Percentiles rank a stretch among this genome's conserved stretches.
phyloP scores from a whole-genome alignment of 30 jellyfish, hydroid and myxozoan species.

The Chrysaora quinquecirrha region DNA sequence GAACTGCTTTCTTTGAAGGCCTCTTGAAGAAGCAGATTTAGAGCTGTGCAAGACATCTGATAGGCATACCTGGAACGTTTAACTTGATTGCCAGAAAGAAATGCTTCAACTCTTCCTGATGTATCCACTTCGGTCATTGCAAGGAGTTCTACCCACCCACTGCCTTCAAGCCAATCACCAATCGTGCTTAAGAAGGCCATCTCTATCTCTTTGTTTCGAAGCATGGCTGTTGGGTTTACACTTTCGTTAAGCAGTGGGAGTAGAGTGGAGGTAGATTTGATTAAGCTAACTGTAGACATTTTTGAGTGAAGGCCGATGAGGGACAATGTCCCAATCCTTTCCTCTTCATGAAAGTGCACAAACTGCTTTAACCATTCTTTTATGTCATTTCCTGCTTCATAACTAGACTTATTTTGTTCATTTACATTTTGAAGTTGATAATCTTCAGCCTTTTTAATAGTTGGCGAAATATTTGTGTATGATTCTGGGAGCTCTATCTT shows the following conservation, averaged over 20 bases:
- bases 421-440: background rate
- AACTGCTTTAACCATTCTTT: background rate
- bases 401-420: background rate
- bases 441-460: background rate
- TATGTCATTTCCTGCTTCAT: background rate
- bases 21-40: background rate
- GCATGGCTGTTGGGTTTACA: slow-evolving; percentile 52
- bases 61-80: slow-evolving; percentile 52
- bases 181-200: slow-evolving; percentile 44
- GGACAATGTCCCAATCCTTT: background rate
- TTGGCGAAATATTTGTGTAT: background rate
- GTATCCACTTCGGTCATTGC: slow-evolving; percentile 40
- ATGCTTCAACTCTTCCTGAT: slow-evolving; percentile 24
- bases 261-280: background rate
- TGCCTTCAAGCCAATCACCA: slow-evolving; percentile 71
- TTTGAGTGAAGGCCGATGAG: slow-evolving; percentile 4
- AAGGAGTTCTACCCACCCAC: slow-evolving; percentile 64
- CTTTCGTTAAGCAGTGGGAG: slow-evolving; percentile 52
- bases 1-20: background rate
- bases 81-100: slow-evolving; percentile 1
- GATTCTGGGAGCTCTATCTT: background rate
- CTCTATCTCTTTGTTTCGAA: slow-evolving; percentile 46
- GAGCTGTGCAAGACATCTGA: slow-evolving; percentile 34
- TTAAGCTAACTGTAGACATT: background rate
- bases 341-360: background rate